phyloP scores from a whole-genome alignment of 2,113 vertebrate genomes.

The Lophochroa leadbeateri region DNA sequence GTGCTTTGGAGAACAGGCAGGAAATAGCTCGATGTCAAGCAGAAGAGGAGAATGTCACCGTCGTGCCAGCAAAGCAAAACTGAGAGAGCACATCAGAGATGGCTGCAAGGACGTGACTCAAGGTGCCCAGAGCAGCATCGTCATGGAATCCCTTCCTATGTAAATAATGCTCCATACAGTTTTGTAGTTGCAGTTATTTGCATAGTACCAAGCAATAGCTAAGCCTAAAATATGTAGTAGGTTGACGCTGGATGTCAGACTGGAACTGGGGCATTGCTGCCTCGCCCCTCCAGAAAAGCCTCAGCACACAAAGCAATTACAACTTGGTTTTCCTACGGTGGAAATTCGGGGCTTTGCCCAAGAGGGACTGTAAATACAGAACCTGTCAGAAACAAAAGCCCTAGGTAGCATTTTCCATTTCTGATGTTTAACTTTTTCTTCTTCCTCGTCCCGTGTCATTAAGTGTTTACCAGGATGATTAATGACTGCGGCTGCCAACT shows the following conservation, averaged over 20 bases:
- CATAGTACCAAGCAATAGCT: not conserved
- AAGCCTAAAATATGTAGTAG: too few species aligned
- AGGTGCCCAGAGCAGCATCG: rapidly evolving
- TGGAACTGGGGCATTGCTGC: not conserved
- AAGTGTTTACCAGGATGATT: constrained; percentile 67
- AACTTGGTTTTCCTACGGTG: not conserved
- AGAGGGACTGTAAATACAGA: not conserved
- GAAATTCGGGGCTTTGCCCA: not conserved
- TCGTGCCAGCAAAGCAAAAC: not conserved
- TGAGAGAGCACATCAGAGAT: not conserved
- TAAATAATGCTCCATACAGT: not conserved
- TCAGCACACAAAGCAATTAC: not conserved
- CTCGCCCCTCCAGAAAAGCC: not conserved
- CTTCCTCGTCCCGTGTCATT: constrained; percentile 31
- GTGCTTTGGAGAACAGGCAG: not conserved
- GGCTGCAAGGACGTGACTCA: rapidly evolving
- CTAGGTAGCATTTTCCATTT: constrained; percentile 15
- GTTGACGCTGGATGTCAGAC: too few species aligned
- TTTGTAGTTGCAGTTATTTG: not conserved
- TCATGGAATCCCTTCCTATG: not conserved
- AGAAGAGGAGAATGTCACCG: not conserved
- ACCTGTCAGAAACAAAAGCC: not conserved
- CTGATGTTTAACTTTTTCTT: constrained; percentile 42
- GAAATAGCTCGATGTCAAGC: not conserved
- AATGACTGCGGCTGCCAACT: constrained; percentile 56